Conservation (phyloP, 2,888 invertebrate genomes). For the Drosophila pseudotakahashii region DNA sequence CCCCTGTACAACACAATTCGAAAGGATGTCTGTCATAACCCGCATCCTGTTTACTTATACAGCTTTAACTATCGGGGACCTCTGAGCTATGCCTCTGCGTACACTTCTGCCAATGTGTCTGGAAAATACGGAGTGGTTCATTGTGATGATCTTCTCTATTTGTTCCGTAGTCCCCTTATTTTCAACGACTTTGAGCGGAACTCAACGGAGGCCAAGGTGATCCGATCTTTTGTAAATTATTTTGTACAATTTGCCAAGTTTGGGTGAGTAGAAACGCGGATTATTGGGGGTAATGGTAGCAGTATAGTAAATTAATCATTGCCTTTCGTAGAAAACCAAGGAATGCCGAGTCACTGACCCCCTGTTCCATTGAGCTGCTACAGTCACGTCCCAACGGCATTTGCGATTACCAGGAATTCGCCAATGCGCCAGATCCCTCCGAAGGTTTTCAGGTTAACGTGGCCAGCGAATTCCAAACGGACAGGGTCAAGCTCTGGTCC, state of each 20-base stretch:
- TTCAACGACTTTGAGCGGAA: slow-evolving; percentile 82
- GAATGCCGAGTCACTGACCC: slow-evolving; percentile 34
- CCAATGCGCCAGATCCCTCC: slow-evolving; percentile 50
- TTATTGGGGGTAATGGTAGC: background rate
- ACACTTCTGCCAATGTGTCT: slow-evolving; percentile 75
- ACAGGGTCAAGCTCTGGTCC: slow-evolving; percentile 77
- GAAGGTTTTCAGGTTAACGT: slow-evolving; percentile 54
- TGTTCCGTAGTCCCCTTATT: slow-evolving; percentile 84
- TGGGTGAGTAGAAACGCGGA: slow-evolving; percentile 80
- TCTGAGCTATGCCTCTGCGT: slow-evolving; percentile 84
- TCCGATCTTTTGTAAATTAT: slow-evolving; percentile 82
- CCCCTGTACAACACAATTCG: slow-evolving; percentile 83
- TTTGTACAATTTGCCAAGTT: slow-evolving; percentile 85
- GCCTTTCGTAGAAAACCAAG: slow-evolving; percentile 62
- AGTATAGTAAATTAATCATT: background rate
- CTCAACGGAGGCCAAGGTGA: slow-evolving; percentile 81
- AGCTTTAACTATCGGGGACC: slow-evolving; percentile 85
- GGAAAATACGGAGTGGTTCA: slow-evolving; percentile 84
- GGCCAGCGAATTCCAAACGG: slow-evolving; percentile 64
- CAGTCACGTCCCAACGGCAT: slow-evolving; percentile 60
- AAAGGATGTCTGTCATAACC: slow-evolving; percentile 59
- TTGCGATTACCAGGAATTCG: slow-evolving; percentile 81
- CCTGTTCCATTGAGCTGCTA: slow-evolving; percentile 52
- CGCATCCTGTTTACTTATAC: slow-evolving; percentile 85
- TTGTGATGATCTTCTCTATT: slow-evolving; percentile 86